phyloP scores from a whole-genome alignment of 2,888 invertebrate species.

The Nemotelus pantherinus region DNA sequence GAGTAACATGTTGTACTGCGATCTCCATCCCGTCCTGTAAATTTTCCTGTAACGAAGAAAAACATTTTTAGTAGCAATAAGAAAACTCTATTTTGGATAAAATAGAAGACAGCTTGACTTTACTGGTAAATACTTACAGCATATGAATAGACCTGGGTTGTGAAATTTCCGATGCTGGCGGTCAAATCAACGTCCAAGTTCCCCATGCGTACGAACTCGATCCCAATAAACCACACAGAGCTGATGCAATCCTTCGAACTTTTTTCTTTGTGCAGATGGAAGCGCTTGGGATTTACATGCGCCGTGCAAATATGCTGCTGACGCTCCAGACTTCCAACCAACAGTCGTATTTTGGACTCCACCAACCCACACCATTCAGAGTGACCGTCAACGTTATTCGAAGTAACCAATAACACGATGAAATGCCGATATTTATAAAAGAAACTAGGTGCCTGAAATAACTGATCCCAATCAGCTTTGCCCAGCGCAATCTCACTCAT shows the following conservation, averaged over 20 bases:
- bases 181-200: conserved; percentile 93
- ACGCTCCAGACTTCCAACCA: conserved; percentile 89
- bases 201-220: conserved; percentile 88
- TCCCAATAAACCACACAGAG: conserved; percentile 98
- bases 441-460: conserved; percentile 96
- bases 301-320: conserved; percentile 92
- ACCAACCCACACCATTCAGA: conserved; percentile 96
- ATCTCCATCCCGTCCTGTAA: conserved; percentile 79
- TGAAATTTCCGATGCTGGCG: conserved; percentile 90
- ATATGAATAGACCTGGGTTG: conserved; percentile 83
- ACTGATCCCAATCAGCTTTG: conserved; percentile 87
- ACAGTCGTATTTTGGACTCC: conserved; percentile 93
- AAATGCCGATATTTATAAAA: conserved; percentile 91
- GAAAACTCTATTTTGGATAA: conserved; percentile 11
- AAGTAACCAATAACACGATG: conserved; percentile 87
- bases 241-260: conserved; percentile 56
- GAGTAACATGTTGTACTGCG: conserved; percentile 87
- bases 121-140: conserved; percentile 64
- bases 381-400: conserved; percentile 83
- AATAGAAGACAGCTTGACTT: background rate
- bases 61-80: conserved; percentile 19
- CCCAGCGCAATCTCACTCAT: conserved; percentile 89
- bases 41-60: conserved; percentile 68
- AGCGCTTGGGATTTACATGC: conserved; percentile 95
- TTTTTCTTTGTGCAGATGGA: conserved; percentile 65